phyloP scores from a whole-genome alignment of 1,140 invertebrate species.

The Drosophila jambulina region DNA sequence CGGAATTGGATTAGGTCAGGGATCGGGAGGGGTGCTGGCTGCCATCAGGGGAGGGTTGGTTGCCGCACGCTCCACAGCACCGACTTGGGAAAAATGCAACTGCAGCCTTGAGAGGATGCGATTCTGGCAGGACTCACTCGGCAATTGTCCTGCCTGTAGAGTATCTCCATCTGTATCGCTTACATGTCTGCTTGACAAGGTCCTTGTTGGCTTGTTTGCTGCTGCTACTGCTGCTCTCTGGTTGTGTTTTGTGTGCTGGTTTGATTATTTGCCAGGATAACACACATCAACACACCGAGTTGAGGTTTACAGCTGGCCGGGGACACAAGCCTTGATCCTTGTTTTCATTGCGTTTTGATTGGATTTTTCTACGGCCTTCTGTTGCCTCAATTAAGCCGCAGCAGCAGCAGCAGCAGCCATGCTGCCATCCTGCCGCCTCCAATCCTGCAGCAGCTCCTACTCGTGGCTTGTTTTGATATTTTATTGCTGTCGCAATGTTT shows the following conservation, averaged over 20 bases:
- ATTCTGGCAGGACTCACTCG: slow-evolving; percentile 15
- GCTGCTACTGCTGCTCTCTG: slow-evolving; percentile 7
- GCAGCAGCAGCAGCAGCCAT: slow-evolving; percentile 14
- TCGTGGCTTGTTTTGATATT: slow-evolving; percentile 57
- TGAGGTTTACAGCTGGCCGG: slow-evolving; percentile 38
- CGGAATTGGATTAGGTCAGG: slow-evolving; percentile 75
- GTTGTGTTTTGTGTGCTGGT: slow-evolving; percentile 27
- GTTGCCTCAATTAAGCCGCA: slow-evolving; percentile 74
- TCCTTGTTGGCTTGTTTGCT: slow-evolving; percentile 65
- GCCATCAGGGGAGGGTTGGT: slow-evolving; percentile 46
- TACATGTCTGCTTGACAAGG: slow-evolving; percentile 72
- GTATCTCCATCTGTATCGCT: slow-evolving; percentile 69
- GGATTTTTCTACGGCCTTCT: slow-evolving; percentile 74
- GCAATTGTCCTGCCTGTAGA: slow-evolving; percentile 51
- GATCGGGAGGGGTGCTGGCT: slow-evolving; percentile 35
- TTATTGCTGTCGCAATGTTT: slow-evolving; percentile 82
- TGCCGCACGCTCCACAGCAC: slow-evolving; percentile 65
- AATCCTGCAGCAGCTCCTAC: slow-evolving; percentile 4
- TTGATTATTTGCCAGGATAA: slow-evolving; percentile 79
- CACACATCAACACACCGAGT: slow-evolving; percentile 64
- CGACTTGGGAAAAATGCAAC: slow-evolving; percentile 31
- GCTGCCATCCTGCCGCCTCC: slow-evolving; percentile 5
- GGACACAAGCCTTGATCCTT: slow-evolving; percentile 47
- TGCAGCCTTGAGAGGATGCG: slow-evolving; percentile 20
- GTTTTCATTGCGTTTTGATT: slow-evolving; percentile 82